These are phyloP conservation scores for Ariolimax columbianus DNA, from an alignment of 2,888 invertebrate species.

Conservation along the genomic window DNA sequence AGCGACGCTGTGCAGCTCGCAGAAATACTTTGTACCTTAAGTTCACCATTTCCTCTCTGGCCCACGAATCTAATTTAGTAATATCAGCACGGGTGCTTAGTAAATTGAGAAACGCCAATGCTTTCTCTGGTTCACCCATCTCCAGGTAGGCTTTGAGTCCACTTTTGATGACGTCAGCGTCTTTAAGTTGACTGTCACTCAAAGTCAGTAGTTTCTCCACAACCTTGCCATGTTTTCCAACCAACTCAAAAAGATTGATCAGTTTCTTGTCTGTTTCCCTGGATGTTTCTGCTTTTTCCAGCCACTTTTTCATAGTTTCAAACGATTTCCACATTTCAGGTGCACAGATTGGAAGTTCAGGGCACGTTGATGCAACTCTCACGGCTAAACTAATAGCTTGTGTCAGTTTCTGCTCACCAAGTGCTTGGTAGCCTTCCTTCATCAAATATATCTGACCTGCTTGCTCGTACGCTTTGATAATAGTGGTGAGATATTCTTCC, in stretches of 20 bases:
- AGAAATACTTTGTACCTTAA: not conserved
- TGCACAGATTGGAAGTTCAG: not conserved
- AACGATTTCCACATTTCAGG: not conserved
- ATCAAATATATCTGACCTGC: slow-evolving; percentile 4
- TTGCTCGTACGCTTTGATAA: slow-evolving; percentile 19
- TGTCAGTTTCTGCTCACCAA: not conserved
- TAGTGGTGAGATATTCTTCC: not conserved
- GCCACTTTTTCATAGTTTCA: not conserved
- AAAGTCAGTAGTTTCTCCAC: not conserved
- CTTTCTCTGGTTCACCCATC: not conserved
- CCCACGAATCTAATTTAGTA: not conserved
- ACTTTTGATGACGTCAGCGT: too few species aligned
- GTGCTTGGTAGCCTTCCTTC: not conserved
- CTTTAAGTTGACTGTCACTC: slow-evolving; percentile 4
- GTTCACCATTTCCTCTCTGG: not conserved
- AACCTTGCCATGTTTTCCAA: too few species aligned
- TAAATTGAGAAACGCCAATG: too few species aligned
- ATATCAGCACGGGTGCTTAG: too few species aligned
- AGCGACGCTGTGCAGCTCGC: not conserved
- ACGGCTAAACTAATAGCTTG: slow-evolving; percentile 26
- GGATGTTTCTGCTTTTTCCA: not conserved
- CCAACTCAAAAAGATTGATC: too few species aligned
- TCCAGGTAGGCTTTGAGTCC: not conserved
- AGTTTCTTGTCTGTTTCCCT: not conserved
- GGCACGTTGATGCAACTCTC: not conserved